Evolutionary conservation across 2,888 invertebrate species (phyloP), one percentile per base, ranked within the genome.

Genomic region (Hirudinaria manillensis): DNA sequence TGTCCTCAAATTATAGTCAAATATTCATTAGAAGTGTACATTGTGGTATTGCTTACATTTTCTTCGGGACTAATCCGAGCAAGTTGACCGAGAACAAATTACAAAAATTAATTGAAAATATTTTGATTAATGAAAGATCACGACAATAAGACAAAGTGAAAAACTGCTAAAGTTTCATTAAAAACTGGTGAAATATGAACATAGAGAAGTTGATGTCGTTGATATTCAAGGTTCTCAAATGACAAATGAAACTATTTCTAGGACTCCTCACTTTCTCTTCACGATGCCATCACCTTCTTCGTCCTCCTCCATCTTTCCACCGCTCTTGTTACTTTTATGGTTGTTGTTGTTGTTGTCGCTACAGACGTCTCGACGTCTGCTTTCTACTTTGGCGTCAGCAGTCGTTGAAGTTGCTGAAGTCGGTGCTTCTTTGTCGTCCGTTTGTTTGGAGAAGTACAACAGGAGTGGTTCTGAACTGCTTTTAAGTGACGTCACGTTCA

Each of bases 361-460:
- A n/a, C n/a, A n/a, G n/a, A n/a, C n/a, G 19, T 29, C 2, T 16
- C 34, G 27, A n/a, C 29, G 36, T 21, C 34, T 72, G 32, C 4
- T 56, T 4, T 21, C 24, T 29, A 19, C 34, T 45, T 45, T 2
- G 45, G 45, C 45, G 45, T 16, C 45, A 16, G 45, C 45, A 45
- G 45, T 10, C 10, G 38, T 38, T 38, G 38, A 6, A 38, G 38
- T 38, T 10, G 38, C 3, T 38, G 38, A 6, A 38, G 38, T 45
- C 16, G 45, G 1, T 45, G 61, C 29, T 61, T 61, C 61, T 61
- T 4, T 61, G 61, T 61, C 61, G 24, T 29, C 61, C 29, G 24
- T 29, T 61, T 24, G 61, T 61, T 61, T 61, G 61, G 68, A 68
- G 36, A 68, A 68, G 36, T 68, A 68, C 13, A 68, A 16, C n/a